Percentiles rank a stretch among this genome's conserved stretches.
These are phyloP conservation scores for Heliconius charithonia DNA, from an alignment of 2,888 invertebrate genomes.

Conservation along the genomic window DNA sequence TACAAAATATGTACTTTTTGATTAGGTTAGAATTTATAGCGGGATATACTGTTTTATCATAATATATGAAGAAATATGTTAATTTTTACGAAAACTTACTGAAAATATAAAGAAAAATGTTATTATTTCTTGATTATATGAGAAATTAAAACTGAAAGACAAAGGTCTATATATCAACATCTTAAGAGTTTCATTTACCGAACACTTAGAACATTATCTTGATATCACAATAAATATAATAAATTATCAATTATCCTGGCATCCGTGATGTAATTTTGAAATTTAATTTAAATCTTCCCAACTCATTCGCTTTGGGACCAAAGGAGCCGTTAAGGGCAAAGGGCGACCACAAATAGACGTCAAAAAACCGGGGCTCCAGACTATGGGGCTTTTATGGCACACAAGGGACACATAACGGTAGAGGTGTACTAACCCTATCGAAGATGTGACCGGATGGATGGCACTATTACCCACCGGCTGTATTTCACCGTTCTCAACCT, in stretches of 20 bases:
- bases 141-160: neutral
- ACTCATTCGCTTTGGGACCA: constrained; percentile 54
- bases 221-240: constrained; percentile 25
- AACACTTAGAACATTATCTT: neutral
- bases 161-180: neutral
- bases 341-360: constrained; percentile 82
- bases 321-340: constrained; percentile 73
- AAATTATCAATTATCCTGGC: constrained; percentile 26
- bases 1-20: constrained; percentile 24
- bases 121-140: neutral
- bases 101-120: neutral
- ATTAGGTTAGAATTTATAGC: constrained; percentile 31
- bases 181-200: neutral
- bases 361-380: constrained; percentile 79
- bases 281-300: constrained; percentile 55
- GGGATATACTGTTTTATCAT: neutral
- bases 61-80: neutral
- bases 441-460: constrained; percentile 82
- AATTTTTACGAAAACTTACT: too few species aligned
- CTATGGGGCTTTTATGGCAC: constrained; percentile 76
- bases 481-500: constrained; percentile 72
- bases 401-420: constrained; percentile 82
- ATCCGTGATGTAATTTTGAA: constrained; percentile 51
- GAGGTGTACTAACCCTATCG: constrained; percentile 82
- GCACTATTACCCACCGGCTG: constrained; percentile 75